Conservation (phyloP, 2,113 vertebrate genomes). For the Poeciliopsis retropinna region DNA sequence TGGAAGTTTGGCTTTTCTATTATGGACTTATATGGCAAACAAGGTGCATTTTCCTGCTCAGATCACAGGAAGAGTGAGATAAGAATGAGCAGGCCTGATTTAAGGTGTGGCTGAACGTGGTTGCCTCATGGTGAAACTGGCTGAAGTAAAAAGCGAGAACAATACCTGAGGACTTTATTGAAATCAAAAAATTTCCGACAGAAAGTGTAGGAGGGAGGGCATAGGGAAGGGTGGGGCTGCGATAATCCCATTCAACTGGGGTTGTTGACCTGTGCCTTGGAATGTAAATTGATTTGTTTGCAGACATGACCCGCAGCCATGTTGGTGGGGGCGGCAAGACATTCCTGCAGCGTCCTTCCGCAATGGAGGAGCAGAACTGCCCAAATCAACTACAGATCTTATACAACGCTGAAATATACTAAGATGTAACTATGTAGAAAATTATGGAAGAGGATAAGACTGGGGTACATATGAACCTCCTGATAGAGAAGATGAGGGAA, state of each 20-base stretch:
- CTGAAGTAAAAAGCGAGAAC: background rate
- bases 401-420: background rate
- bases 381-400: background rate
- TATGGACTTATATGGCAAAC: conserved; percentile 74
- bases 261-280: conserved; percentile 50
- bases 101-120: background rate
- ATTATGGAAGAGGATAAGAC: no score
- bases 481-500: no score
- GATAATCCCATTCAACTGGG: conserved; percentile 32
- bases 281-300: conserved; percentile 72
- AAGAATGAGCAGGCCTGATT: conserved; percentile 1
- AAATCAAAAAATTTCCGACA: conserved; percentile 12
- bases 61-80: background rate
- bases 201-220: background rate
- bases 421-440: no score
- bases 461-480: no score
- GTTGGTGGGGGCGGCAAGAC: conserved; percentile 43
- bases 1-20: conserved; percentile 26
- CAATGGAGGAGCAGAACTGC: background rate
- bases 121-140: background rate
- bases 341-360: conserved; percentile 29
- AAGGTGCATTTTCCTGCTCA: conserved; percentile 33
- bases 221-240: conserved; percentile 5
- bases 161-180: background rate
- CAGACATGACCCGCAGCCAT: conserved; percentile 54